Evolutionary conservation across 2,113 vertebrate genomes (phyloP).

Genomic region (Takifugu bimaculatus): DNA sequence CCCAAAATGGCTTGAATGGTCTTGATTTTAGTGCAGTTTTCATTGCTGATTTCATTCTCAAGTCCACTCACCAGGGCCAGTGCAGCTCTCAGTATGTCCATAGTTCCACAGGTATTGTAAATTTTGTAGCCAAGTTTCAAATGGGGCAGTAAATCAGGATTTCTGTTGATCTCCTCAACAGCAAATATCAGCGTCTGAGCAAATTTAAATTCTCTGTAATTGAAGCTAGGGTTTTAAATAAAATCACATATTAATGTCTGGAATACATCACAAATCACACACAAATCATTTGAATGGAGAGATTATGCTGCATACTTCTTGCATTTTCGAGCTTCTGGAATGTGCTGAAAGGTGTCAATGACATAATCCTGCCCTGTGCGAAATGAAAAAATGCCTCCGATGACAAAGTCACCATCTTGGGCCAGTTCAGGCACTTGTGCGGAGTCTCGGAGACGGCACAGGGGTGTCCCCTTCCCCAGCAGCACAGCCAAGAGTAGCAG

Average conservation of each 20-base stretch:
- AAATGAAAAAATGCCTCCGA: constrained; percentile 79
- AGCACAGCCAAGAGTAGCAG: constrained; percentile 49
- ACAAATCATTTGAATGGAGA: neutral
- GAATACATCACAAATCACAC: constrained; percentile 7
- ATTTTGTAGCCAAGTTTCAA: constrained; percentile 74
- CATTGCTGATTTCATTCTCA: constrained; percentile 27
- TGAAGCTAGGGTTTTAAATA: constrained; percentile 55
- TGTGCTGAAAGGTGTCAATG: constrained; percentile 58
- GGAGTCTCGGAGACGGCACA: constrained; percentile 47
- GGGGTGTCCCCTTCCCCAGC: constrained; percentile 31
- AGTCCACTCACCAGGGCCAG: constrained; percentile 64
- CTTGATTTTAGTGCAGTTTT: constrained; percentile 53
- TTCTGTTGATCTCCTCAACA: constrained; percentile 74
- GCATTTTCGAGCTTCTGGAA: constrained; percentile 66
- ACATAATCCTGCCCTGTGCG: constrained; percentile 66
- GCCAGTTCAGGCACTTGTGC: constrained; percentile 58
- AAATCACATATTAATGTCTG: neutral
- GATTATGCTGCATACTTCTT: constrained; percentile 62
- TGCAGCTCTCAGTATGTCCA: constrained; percentile 72
- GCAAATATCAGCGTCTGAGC: constrained; percentile 75
- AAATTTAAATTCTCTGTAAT: constrained; percentile 77
- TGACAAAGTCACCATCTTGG: constrained; percentile 66
- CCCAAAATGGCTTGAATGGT: constrained; percentile 72
- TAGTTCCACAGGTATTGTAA: constrained; percentile 72
- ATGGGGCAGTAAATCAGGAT: constrained; percentile 58